A percentile compares a stretch with the other conserved stretches of the same genome.
These are phyloP conservation scores for Brenthis ino DNA, from an alignment of 2,888 invertebrate species.

Conservation along the genomic window DNA sequence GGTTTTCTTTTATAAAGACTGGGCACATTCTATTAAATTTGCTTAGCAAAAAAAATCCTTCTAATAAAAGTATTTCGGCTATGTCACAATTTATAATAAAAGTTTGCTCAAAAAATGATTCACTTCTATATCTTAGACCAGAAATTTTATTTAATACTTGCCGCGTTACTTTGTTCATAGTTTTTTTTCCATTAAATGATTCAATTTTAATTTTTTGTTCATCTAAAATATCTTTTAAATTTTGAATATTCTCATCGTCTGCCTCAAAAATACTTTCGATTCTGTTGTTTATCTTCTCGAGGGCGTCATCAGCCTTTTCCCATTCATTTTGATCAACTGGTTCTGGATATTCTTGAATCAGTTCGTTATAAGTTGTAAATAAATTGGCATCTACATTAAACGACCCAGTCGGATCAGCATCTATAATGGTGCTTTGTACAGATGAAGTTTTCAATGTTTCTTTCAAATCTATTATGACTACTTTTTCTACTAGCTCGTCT, in stretches of 20 bases:
- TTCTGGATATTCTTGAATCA: constrained; percentile 71
- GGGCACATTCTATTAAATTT: constrained; percentile 85
- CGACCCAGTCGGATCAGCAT: constrained; percentile 67
- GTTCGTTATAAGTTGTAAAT: constrained; percentile 59
- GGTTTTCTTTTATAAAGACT: constrained; percentile 80
- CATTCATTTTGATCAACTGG: constrained; percentile 71
- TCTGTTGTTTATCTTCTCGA: constrained; percentile 67
- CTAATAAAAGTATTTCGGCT: constrained; percentile 80
- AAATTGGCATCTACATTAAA: constrained; percentile 61
- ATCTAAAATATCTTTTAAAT: constrained; percentile 57
- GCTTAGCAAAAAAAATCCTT: constrained; percentile 84
- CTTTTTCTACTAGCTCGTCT: constrained; percentile 57
- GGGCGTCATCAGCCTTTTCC: constrained; percentile 75
- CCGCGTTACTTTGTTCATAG: constrained; percentile 57
- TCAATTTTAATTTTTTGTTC: constrained; percentile 73
- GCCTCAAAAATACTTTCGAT: constrained; percentile 70
- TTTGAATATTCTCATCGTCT: constrained; percentile 70
- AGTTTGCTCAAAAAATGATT: constrained; percentile 82
- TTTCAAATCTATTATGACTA: constrained; percentile 39
- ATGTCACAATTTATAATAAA: constrained; percentile 75
- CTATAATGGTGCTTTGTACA: constrained; percentile 69
- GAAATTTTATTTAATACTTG: constrained; percentile 53
- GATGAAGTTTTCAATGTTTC: constrained; percentile 44
- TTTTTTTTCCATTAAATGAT: constrained; percentile 65
- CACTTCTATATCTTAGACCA: constrained; percentile 65